A percentile compares a stretch with the other conserved stretches of the same genome.
phyloP scores from a whole-genome alignment of 2,113 vertebrate species.

The Planiliza haematocheilus region DNA sequence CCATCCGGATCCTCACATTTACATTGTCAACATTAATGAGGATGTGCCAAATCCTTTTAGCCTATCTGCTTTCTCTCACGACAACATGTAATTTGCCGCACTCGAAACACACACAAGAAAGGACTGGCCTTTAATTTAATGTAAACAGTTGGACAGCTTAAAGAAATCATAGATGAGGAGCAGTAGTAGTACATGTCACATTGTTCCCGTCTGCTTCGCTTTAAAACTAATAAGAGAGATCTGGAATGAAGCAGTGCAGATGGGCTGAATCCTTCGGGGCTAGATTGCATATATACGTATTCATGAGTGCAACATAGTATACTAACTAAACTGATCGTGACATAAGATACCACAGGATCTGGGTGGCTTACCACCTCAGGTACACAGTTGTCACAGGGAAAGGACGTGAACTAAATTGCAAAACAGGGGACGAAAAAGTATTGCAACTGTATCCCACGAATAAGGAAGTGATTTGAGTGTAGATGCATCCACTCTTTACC shows the following conservation, averaged over 20 bases:
- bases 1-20: conserved; percentile 27
- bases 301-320: neutral
- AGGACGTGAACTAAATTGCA: no score
- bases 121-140: conserved; percentile 8
- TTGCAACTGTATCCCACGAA: no score
- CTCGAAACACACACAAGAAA: conserved; percentile 12
- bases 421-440: no score
- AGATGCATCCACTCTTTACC: no score
- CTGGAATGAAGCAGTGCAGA: neutral
- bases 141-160: neutral
- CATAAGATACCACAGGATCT: neutral
- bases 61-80: conserved; percentile 10
- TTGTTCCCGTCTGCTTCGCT: neutral
- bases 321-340: neutral
- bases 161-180: neutral
- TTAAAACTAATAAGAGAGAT: neutral
- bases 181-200: neutral
- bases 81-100: conserved; percentile 16
- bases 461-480: no score
- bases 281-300: neutral
- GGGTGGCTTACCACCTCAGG: neutral
- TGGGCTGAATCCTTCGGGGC: no score
- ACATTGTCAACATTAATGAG: conserved; percentile 58
- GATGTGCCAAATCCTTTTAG: conserved; percentile 59
- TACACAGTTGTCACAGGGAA: no score